Base-by-base conservation (phyloP, 64 coral and sea anemone genomes). In the Catalaphyllia jardinei region DNA sequence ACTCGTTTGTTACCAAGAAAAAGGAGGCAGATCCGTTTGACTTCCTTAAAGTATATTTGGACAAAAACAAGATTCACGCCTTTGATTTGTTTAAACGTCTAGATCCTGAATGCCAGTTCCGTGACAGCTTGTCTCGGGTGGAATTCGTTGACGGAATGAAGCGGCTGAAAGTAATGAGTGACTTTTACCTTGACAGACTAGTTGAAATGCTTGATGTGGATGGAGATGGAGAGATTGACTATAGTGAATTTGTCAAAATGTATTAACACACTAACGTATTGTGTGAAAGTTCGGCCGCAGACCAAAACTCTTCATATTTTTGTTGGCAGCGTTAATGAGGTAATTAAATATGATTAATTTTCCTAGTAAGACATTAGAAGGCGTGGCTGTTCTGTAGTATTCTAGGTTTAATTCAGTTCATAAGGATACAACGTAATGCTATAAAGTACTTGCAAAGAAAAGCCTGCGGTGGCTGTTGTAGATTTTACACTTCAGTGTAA, bases 161-260 rank as follows among this genome's bases (percentile, higher is more conserved):
- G 29, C 86, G 94, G 18, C 29, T 96, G 20, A 90, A 87, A 15
- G 82, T 96, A 28, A 96, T 96, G 91, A 93, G 80, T 52, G 82
- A 83, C 63, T 79, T 82, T 49, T 87, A 90, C 46, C 54, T 96
- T 19, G 94, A 93, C 10, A 93, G 90, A 87, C 80, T 96, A 10
- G 90, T 93, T 11, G 81, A 86, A 22, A 29, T 96, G 52, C 64
- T 96, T 59, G 94, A 96, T 33, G 35, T 27, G 10, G 91, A 96
- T 87, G 76, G 91, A 28, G 91, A 96, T 61, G 94, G 94, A 4
- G 94, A 96, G 51, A 93, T 96, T 49, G 91, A 96, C 63, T 96
- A 96, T 28, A 93, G 94, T 42, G 94, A 96, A 64, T 96, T 96
- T 90, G 88, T 90, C 1, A 96, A 96, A 67, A 76, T 82, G 57